A percentile compares a stretch with the other conserved stretches of the same genome.
Evolutionary conservation across 2,888 invertebrate species (phyloP).

Genomic region (Barypeithes pellucidus): DNA sequence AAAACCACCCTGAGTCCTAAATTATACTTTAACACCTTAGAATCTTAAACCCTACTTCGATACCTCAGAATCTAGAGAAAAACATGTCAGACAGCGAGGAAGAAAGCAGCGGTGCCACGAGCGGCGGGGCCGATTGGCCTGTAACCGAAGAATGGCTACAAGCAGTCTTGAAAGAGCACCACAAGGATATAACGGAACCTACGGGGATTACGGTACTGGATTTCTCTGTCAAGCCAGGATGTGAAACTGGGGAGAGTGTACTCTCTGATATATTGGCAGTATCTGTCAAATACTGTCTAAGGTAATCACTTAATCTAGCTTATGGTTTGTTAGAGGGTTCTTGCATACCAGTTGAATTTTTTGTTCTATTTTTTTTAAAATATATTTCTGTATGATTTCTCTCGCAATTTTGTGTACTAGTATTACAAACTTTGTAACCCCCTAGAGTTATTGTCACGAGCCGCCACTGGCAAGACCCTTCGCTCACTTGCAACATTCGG

Average conservation of each 20-base stretch:
- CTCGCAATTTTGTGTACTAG: too few relatives aligned
- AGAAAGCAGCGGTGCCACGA: slow-evolving; percentile 69
- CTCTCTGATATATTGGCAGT: slow-evolving; percentile 86
- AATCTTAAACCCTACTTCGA: neutral
- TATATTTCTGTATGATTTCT: too few relatives aligned
- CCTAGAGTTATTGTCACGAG: too few relatives aligned
- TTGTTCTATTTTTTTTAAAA: too few relatives aligned
- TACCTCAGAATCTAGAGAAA: neutral
- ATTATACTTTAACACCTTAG: too few relatives aligned
- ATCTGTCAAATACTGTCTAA: slow-evolving; percentile 77
- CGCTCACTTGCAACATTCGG: too few relatives aligned
- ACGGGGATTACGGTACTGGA: slow-evolving; percentile 69
- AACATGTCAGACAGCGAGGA: slow-evolving; percentile 74
- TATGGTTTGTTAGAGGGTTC: too few relatives aligned
- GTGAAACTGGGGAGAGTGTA: slow-evolving; percentile 81
- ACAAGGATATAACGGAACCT: slow-evolving; percentile 65
- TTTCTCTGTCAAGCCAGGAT: slow-evolving; percentile 74
- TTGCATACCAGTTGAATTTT: too few relatives aligned
- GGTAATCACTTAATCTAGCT: slow-evolving; percentile 49
- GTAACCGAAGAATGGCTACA: slow-evolving; percentile 75
- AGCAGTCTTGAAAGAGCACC: slow-evolving; percentile 72
- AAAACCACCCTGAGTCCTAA: too few relatives aligned
- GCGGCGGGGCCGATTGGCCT: slow-evolving; percentile 70
- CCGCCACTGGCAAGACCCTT: too few relatives aligned
- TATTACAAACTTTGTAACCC: too few relatives aligned